Conservation (phyloP, 2,113 vertebrate genomes). For the Arizona elegans region DNA sequence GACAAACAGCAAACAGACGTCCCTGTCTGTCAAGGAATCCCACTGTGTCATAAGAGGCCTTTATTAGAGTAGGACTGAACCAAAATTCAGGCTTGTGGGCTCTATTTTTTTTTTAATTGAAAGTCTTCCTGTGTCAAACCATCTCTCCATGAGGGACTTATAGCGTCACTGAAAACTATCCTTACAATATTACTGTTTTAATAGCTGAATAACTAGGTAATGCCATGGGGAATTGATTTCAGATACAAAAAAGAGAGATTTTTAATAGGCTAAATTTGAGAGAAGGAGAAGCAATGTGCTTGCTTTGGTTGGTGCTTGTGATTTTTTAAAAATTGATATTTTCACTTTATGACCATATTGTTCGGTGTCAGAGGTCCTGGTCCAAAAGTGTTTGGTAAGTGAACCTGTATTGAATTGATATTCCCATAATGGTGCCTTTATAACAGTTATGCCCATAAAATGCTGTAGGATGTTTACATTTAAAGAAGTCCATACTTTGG, state of each 20-base stretch:
- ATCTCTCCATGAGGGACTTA: not conserved
- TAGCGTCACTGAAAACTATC: not conserved
- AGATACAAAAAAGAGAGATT: not conserved
- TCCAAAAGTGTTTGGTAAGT: not conserved
- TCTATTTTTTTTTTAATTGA: not conserved
- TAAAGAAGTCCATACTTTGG: not conserved
- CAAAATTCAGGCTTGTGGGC: not conserved
- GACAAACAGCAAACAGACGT: not conserved
- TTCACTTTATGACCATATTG: not conserved
- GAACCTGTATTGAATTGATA: not conserved
- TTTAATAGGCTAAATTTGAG: not conserved
- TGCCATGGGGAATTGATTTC: not conserved
- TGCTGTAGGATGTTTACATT: not conserved
- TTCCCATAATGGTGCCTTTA: not conserved
- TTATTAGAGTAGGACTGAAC: not conserved
- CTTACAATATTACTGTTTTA: not conserved
- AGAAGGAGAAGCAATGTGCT: not conserved
- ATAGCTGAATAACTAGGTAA: not conserved
- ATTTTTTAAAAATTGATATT: not conserved
- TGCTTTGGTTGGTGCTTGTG: not conserved
- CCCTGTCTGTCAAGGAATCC: not conserved
- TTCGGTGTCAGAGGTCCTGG: not conserved
- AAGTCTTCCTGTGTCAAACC: not conserved
- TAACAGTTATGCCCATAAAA: not conserved
- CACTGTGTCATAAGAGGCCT: not conserved